A percentile compares a stretch with the other conserved stretches of the same genome.
phyloP scores from a whole-genome alignment of 2,888 invertebrate genomes.

The Stenurella melanura region DNA sequence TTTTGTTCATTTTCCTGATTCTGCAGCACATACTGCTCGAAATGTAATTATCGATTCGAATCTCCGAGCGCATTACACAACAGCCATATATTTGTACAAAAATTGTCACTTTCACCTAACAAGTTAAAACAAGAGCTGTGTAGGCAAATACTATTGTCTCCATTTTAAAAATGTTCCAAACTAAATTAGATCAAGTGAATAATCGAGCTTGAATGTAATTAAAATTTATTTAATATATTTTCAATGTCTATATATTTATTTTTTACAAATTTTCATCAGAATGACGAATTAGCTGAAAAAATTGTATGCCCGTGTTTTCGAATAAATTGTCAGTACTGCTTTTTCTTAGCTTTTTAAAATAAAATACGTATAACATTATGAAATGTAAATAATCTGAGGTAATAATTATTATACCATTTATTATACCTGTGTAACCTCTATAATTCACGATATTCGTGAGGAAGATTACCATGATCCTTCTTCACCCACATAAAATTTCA shows the following conservation, averaged over 20 bases:
- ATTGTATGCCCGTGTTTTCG: too few relatives aligned
- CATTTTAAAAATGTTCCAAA: too few relatives aligned
- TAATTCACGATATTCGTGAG: conserved; percentile 9
- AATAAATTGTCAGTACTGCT: too few relatives aligned
- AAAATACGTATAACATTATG: background rate
- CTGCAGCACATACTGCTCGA: background rate
- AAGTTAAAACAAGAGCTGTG: background rate
- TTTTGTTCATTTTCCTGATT: background rate
- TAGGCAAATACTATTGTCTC: too few relatives aligned
- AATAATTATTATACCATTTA: conserved; percentile 1
- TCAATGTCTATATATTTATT: too few relatives aligned
- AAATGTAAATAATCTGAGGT: conserved; percentile 8
- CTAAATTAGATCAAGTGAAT: too few relatives aligned
- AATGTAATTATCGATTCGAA: too few relatives aligned
- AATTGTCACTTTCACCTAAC: background rate
- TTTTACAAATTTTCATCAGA: too few relatives aligned
- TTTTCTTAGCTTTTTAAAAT: background rate
- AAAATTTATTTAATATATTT: too few relatives aligned
- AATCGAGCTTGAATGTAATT: too few relatives aligned
- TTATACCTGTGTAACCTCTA: conserved; percentile 5
- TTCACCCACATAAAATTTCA: background rate
- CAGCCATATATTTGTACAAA: background rate
- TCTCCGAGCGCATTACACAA: background rate
- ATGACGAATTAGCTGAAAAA: too few relatives aligned
- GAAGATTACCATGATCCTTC: conserved; percentile 4